Evolutionary conservation across 2,888 invertebrate species (phyloP).

Genomic region (Timema cristinae): DNA sequence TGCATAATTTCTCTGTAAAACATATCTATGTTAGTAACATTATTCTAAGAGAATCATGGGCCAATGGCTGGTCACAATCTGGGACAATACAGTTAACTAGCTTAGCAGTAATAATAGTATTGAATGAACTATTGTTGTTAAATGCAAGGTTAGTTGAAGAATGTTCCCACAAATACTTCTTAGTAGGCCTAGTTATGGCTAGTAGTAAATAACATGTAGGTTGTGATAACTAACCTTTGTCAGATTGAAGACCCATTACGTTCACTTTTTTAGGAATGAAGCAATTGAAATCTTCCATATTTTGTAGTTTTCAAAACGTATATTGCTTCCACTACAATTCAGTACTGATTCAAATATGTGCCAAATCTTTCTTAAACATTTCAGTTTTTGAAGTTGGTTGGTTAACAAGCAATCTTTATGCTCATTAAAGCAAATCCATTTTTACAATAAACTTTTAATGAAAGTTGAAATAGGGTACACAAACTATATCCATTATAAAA

Average conservation of each 20-base stretch:
- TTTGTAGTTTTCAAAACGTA: constrained; percentile 10
- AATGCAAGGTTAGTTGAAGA: constrained; percentile 4
- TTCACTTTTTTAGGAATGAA: too few species aligned
- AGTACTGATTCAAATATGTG: constrained; percentile 22
- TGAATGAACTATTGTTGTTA: constrained; percentile 6
- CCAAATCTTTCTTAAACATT: constrained; percentile 27
- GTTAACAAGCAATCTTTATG: constrained; percentile 23
- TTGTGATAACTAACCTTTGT: too few species aligned
- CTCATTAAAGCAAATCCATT: constrained; percentile 21
- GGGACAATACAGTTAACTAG: constrained; percentile 22
- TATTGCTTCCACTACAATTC: constrained; percentile 21
- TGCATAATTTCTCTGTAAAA: too few species aligned
- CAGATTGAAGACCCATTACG: neutral
- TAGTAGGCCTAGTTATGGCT: neutral
- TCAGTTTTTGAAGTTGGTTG: constrained; percentile 23
- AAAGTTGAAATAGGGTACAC: too few species aligned
- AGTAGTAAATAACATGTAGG: too few species aligned
- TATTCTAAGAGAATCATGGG: constrained; percentile 16
- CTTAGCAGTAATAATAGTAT: constrained; percentile 2
- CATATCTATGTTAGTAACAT: constrained; percentile 11
- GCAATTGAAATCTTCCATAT: constrained; percentile 25
- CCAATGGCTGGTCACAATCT: constrained; percentile 16
- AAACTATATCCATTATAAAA: neutral
- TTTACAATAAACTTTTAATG: too few species aligned
- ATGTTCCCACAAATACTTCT: constrained; percentile 13